phyloP scores from a whole-genome alignment of 2,113 vertebrate species.

The Hydropotes inermis region DNA sequence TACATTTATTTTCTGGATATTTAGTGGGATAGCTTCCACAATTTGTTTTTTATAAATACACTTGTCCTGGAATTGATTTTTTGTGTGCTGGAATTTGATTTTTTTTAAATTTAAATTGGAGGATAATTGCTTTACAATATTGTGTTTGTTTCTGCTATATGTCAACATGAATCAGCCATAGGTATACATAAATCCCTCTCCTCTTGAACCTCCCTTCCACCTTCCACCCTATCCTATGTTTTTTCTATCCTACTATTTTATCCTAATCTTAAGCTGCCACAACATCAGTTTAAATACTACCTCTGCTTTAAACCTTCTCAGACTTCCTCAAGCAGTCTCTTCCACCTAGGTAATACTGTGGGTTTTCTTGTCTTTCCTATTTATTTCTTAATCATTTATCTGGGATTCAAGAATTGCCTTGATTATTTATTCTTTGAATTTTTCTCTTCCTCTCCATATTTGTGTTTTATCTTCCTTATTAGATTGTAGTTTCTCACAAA shows the following conservation, averaged over 20 bases:
- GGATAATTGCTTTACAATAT: neutral
- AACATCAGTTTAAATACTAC: neutral
- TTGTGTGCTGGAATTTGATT: neutral
- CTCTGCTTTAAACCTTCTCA: neutral
- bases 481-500: neutral
- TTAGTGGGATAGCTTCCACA: neutral
- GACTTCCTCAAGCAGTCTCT: neutral
- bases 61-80: neutral
- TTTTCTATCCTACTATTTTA: neutral
- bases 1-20: neutral
- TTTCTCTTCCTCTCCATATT: neutral
- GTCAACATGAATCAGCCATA: neutral
- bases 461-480: slow-evolving; percentile 5
- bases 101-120: neutral
- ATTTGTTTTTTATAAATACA: neutral
- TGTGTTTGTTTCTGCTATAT: neutral
- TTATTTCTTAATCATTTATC: neutral
- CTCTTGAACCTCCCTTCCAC: neutral
- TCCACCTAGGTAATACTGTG: neutral
- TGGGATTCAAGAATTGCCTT: neutral
- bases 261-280: neutral
- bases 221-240: neutral
- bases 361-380: neutral
- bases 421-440: neutral
- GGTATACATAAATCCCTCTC: neutral